These are phyloP conservation scores for Eristalis pertinax DNA, from an alignment of 2,888 invertebrate genomes.

Conservation along the genomic window DNA sequence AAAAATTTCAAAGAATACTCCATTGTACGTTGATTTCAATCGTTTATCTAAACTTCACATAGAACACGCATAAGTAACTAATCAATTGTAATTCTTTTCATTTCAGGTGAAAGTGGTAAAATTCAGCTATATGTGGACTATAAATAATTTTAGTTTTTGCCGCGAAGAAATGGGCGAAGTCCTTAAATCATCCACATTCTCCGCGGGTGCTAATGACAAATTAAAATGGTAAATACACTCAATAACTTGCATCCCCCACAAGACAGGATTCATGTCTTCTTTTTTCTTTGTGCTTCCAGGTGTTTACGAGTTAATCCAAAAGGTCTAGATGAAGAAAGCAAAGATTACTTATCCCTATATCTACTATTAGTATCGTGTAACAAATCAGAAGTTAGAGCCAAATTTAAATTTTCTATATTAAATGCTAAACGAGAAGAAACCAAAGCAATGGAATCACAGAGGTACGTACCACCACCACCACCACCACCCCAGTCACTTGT, in stretches of 20 bases:
- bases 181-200: slow-evolving; percentile 99
- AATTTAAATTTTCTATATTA: slow-evolving; percentile 99
- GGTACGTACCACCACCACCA: slow-evolving; percentile 74
- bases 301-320: slow-evolving; percentile 99
- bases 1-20: too few relatives aligned
- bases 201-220: slow-evolving; percentile 99
- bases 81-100: slow-evolving; percentile 38
- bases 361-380: slow-evolving; percentile 99
- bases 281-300: slow-evolving; percentile 82
- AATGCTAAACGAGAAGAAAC: slow-evolving; percentile 99
- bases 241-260: background rate
- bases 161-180: slow-evolving; percentile 99
- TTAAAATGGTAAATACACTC: slow-evolving; percentile 92
- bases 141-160: slow-evolving; percentile 99
- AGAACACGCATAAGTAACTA: too few relatives aligned
- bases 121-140: slow-evolving; percentile 99
- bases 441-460: slow-evolving; percentile 98
- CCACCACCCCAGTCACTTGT: too few relatives aligned
- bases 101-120: slow-evolving; percentile 99
- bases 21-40: too few relatives aligned
- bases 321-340: slow-evolving; percentile 99
- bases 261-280: background rate
- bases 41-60: too few relatives aligned
- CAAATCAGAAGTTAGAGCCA: slow-evolving; percentile 99
- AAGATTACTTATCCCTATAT: slow-evolving; percentile 99